Conservation (phyloP, 2,113 vertebrate species). For the Dasyornis broadbenti region DNA sequence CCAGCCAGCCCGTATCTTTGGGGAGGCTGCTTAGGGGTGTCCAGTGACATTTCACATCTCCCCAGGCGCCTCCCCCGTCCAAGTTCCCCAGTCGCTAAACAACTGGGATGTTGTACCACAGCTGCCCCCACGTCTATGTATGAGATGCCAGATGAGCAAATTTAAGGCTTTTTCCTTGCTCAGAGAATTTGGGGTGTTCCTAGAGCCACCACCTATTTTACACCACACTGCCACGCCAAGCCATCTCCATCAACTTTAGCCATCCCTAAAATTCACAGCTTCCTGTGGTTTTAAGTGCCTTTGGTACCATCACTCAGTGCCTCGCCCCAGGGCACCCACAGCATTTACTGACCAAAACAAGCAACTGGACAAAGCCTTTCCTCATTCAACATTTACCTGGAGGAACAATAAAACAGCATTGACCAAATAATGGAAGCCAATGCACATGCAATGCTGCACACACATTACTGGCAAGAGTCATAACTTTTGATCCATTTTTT, state of each 20-base stretch:
- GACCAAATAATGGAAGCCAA: constrained; percentile 18
- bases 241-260: background rate
- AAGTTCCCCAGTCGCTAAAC: background rate
- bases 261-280: background rate
- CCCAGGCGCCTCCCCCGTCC: accelerated
- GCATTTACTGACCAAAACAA: constrained; percentile 13
- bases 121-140: background rate
- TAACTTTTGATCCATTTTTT: constrained; percentile 52
- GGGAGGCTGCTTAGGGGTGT: background rate
- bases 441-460: background rate
- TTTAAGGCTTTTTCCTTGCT: background rate
- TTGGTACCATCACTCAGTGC: background rate
- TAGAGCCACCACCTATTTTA: background rate
- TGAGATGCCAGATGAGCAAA: accelerated
- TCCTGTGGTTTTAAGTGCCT: background rate
- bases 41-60: background rate
- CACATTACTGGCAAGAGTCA: constrained; percentile 18
- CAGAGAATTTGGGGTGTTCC: background rate
- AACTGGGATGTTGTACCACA: background rate
- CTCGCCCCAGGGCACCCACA: background rate
- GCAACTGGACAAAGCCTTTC: constrained; percentile 24
- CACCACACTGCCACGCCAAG: background rate
- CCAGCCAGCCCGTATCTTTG: background rate
- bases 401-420: constrained; percentile 38
- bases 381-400: constrained; percentile 27